These are phyloP conservation scores for Amphiduros pacificus DNA, from an alignment of 2,888 invertebrate species.

Conservation along the genomic window DNA sequence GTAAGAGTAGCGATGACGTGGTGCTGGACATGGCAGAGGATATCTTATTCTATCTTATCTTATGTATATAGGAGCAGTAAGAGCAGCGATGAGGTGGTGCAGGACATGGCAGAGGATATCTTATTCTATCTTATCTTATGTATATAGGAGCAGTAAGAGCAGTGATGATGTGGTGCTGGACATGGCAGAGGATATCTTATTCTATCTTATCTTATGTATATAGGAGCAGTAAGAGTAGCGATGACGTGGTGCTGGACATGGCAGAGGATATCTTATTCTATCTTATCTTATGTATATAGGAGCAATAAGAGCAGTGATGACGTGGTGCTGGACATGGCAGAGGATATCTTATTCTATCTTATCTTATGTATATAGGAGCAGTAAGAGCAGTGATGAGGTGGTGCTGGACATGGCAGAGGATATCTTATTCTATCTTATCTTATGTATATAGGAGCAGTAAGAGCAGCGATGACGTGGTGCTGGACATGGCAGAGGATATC, in stretches of 20 bases:
- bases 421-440: too few relatives aligned
- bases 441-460: too few relatives aligned
- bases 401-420: conserved; percentile 77
- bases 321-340: conserved; percentile 74
- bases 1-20: conserved; percentile 79
- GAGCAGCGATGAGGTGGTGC: conserved; percentile 79
- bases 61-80: too few relatives aligned
- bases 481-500: conserved; percentile 77
- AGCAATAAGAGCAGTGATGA: too few relatives aligned
- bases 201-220: too few relatives aligned
- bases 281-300: too few relatives aligned
- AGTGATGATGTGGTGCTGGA: conserved; percentile 78
- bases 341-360: conserved; percentile 76
- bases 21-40: conserved; percentile 77
- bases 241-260: conserved; percentile 76
- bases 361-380: too few relatives aligned
- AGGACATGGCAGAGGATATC: conserved; percentile 77
- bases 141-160: too few relatives aligned
- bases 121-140: too few relatives aligned
- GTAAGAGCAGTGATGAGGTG: conserved; percentile 79
- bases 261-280: conserved; percentile 76
- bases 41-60: too few relatives aligned
- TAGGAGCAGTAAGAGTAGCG: too few relatives aligned
- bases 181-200: conserved; percentile 78
- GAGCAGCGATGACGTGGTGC: conserved; percentile 79